These are phyloP conservation scores for Potamilus streckersoni DNA, from an alignment of 1,140 invertebrate species.

Conservation along the genomic window DNA sequence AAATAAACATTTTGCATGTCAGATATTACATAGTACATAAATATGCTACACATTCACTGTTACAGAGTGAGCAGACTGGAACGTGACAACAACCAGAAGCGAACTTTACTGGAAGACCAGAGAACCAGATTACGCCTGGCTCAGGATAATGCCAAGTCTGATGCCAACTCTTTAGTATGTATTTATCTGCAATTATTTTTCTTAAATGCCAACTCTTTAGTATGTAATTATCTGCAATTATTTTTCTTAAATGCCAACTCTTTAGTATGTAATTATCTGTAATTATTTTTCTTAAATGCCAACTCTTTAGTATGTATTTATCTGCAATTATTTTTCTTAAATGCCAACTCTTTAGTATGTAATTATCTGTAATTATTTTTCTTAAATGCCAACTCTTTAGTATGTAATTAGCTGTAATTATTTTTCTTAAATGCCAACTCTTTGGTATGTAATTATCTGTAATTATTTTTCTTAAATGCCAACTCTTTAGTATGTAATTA, in stretches of 20 bases:
- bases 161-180: slow-evolving; percentile 55
- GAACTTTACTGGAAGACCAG: slow-evolving; percentile 61
- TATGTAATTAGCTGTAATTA: slow-evolving; percentile 22
- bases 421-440: slow-evolving; percentile 35
- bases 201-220: slow-evolving; percentile 47
- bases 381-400: slow-evolving; percentile 47
- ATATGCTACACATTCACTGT: not conserved
- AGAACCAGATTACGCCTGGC: slow-evolving; percentile 55
- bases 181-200: too few species aligned
- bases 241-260: slow-evolving; percentile 35
- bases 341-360: slow-evolving; percentile 45
- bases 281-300: slow-evolving; percentile 21
- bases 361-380: too few species aligned
- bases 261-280: slow-evolving; percentile 40
- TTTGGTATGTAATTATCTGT: slow-evolving; percentile 40
- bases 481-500: not conserved
- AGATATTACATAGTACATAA: too few species aligned
- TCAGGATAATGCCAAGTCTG: slow-evolving; percentile 57
- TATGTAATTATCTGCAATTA: slow-evolving; percentile 21
- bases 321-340: too few species aligned
- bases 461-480: too few species aligned
- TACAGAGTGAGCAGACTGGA: slow-evolving; percentile 60
- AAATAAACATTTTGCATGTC: too few species aligned
- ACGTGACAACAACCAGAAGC: slow-evolving; percentile 63
- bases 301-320: slow-evolving; percentile 31